Evolutionary conservation across 2,113 vertebrate genomes (phyloP).

Genomic region (Antennarius striatus): DNA sequence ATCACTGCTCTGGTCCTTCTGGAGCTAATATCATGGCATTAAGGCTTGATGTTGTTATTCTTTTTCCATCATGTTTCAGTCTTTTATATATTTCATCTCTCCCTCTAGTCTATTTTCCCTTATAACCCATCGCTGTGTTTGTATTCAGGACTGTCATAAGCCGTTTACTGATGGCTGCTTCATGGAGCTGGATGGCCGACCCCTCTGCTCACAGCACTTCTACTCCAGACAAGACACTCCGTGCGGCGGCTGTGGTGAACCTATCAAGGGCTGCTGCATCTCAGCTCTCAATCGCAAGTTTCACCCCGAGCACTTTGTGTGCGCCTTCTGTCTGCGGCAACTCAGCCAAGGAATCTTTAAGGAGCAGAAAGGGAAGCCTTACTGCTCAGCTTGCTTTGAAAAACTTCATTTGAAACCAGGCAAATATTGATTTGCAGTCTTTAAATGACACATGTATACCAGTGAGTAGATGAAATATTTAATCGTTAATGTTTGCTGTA

Average conservation of each 20-base stretch:
- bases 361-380: conserved; percentile 82
- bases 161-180: conserved; percentile 81
- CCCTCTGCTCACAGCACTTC: conserved; percentile 88
- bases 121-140: background rate
- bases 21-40: too few species aligned
- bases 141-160: conserved; percentile 84
- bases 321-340: conserved; percentile 86
- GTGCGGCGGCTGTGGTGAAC: conserved; percentile 80
- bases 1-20: too few species aligned
- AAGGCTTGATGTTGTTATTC: background rate
- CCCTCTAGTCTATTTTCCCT: background rate
- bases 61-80: background rate
- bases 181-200: conserved; percentile 86
- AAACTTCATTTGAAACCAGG: conserved; percentile 79
- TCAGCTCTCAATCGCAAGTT: conserved; percentile 83
- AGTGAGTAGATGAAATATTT: too few species aligned
- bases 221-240: conserved; percentile 85
- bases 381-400: conserved; percentile 81
- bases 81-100: background rate
- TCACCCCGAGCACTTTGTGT: conserved; percentile 93
- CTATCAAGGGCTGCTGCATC: conserved; percentile 85
- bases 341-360: conserved; percentile 87
- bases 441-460: too few species aligned
- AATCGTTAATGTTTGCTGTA: background rate
- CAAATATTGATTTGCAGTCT: too few species aligned